phyloP scores from a whole-genome alignment of 2,888 invertebrate species.

The Mesopsocus fuscifrons region DNA sequence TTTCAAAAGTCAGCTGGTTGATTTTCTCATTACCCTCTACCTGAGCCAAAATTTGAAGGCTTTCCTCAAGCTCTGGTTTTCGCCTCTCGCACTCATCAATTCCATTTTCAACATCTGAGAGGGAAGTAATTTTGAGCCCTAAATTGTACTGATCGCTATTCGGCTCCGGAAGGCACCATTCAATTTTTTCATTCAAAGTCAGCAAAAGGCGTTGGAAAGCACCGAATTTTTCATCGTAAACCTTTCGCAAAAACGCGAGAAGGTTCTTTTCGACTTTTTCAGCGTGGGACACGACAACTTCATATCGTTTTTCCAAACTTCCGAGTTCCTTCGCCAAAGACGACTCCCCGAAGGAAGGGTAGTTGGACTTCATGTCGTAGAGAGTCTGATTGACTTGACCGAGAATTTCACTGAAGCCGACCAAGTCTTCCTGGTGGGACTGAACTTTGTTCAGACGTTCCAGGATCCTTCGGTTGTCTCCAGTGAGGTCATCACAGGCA shows the following conservation, averaged over 20 bases:
- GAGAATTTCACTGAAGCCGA: conserved; percentile 43
- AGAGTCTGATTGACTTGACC: conserved; percentile 48
- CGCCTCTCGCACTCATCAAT: conserved; percentile 49
- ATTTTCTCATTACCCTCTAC: conserved; percentile 54
- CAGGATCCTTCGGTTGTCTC: conserved; percentile 62
- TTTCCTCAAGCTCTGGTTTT: conserved; percentile 46
- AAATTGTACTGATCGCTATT: conserved; percentile 81
- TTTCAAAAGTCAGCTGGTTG: conserved; percentile 44
- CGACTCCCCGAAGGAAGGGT: conserved; percentile 60
- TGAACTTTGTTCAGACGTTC: conserved; percentile 58
- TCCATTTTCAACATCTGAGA: conserved; percentile 54
- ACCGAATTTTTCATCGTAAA: conserved; percentile 66
- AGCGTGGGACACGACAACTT: conserved; percentile 54
- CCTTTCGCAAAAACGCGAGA: conserved; percentile 64
- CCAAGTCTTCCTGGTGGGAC: conserved; percentile 48
- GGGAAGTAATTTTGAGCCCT: conserved; percentile 70
- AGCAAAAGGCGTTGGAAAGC: conserved; percentile 62
- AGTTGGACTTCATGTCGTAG: conserved; percentile 47
- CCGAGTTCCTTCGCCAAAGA: conserved; percentile 63
- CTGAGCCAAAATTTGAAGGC: conserved; percentile 46
- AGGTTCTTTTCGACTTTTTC: conserved; percentile 62
- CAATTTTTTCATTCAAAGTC: conserved; percentile 69
- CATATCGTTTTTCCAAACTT: conserved; percentile 65
- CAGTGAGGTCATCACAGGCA: conserved; percentile 76
- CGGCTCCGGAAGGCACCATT: conserved; percentile 79